Percentiles rank a stretch among this genome's conserved stretches.
Evolutionary conservation across 2,113 vertebrate genomes (phyloP).

Genomic region (Toxostoma redivivum): DNA sequence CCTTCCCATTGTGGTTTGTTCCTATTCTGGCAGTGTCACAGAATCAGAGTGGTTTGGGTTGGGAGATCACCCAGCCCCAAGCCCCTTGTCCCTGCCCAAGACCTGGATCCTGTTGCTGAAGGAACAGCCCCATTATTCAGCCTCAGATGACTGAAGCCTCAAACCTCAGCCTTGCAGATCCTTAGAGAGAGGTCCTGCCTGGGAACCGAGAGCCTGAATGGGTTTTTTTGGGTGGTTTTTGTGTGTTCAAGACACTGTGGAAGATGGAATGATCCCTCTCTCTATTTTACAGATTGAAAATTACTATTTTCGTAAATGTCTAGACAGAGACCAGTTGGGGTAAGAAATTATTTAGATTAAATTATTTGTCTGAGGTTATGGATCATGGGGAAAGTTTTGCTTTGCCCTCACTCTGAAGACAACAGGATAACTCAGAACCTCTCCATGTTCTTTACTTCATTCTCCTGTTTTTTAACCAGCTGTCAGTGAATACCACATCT

Average conservation of each 20-base stretch:
- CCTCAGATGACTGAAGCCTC: background rate
- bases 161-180: background rate
- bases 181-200: background rate
- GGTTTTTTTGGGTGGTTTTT: fast-evolving
- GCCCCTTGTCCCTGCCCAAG: background rate
- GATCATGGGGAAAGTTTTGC: background rate
- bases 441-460: background rate
- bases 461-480: background rate
- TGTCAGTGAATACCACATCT: background rate
- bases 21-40: background rate
- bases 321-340: background rate
- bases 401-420: background rate
- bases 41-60: background rate
- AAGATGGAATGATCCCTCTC: background rate
- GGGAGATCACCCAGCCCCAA: background rate
- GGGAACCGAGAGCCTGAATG: background rate
- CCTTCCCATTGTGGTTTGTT: background rate
- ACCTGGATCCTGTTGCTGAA: background rate
- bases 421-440: background rate
- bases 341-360: background rate
- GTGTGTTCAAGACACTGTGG: background rate
- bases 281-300: background rate
- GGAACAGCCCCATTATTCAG: background rate
- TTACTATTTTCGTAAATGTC: too few species aligned
- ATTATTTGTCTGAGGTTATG: background rate